These are phyloP conservation scores for Sinocyclocheilus maitianheensis DNA, from an alignment of 2,113 vertebrate genomes.

Conservation along the genomic window DNA sequence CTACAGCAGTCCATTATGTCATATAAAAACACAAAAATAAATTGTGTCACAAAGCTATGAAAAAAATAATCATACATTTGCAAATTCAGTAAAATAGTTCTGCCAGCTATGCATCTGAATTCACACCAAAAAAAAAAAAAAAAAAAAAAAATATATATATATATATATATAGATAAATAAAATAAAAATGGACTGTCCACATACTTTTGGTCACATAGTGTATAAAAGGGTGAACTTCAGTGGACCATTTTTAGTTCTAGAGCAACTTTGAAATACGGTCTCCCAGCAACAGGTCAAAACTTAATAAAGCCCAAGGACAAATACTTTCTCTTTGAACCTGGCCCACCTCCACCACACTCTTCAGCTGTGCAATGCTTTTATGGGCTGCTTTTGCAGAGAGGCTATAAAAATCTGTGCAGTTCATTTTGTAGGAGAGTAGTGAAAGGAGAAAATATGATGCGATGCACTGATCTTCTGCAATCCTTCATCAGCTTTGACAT, in stretches of 20 bases:
- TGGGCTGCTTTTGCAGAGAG: conserved; percentile 37
- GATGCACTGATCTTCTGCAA: conserved; percentile 12
- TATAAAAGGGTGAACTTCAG: not conserved
- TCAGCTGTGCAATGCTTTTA: conserved; percentile 20
- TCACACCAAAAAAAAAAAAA: too few species aligned
- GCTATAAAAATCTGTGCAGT: conserved; percentile 47
- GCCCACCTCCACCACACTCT: conserved; percentile 10
- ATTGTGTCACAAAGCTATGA: not conserved
- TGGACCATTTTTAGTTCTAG: not conserved
- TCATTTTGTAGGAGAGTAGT: conserved; percentile 18
- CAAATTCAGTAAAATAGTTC: not conserved
- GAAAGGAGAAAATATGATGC: conserved; percentile 15
- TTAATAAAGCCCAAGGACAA: conserved; percentile 43
- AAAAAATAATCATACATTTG: not conserved
- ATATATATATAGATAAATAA: not conserved
- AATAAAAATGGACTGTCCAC: not conserved
- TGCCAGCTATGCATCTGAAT: too few species aligned
- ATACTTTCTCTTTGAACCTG: conserved; percentile 16
- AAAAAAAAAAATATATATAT: too few species aligned
- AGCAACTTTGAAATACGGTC: not conserved
- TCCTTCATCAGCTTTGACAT: conserved; percentile 26
- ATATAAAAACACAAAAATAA: conserved; percentile 46
- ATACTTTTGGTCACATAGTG: not conserved
- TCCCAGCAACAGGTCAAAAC: conserved; percentile 34
- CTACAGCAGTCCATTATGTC: conserved; percentile 81